Percentiles rank a stretch among this genome's conserved stretches.
These are phyloP conservation scores for Mormoops blainvillei DNA, from an alignment of 2,113 vertebrate genomes.

Conservation along the genomic window DNA sequence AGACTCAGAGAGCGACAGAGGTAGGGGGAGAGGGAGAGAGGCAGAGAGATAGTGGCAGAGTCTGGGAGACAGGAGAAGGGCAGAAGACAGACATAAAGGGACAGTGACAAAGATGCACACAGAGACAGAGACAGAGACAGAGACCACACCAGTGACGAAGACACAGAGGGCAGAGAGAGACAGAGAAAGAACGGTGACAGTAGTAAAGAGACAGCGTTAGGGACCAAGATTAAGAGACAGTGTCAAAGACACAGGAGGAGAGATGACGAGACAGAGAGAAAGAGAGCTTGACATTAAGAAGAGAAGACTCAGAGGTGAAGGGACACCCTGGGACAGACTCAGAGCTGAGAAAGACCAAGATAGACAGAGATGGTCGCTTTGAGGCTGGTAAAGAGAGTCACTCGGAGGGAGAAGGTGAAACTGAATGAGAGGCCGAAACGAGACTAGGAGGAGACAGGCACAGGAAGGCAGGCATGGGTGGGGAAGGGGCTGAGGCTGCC, in stretches of 20 bases:
- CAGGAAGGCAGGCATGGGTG: background rate
- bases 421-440: background rate
- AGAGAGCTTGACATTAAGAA: background rate
- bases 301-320: background rate
- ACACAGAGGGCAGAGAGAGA: background rate
- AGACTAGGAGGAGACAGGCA: background rate
- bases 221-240: background rate
- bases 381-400: background rate
- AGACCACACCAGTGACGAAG: background rate
- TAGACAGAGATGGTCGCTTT: background rate
- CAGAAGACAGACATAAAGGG: background rate
- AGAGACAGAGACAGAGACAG: background rate
- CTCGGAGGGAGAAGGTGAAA: background rate
- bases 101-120: background rate
- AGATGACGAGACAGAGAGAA: background rate
- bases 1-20: background rate
- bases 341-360: background rate
- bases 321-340: background rate
- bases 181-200: background rate
- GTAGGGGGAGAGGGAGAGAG: background rate
- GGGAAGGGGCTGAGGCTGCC: background rate
- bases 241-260: background rate
- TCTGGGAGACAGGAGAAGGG: background rate
- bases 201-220: background rate
- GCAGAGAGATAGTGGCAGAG: background rate